Base-by-base conservation (phyloP, 1,140 invertebrate genomes). In the Oscheius sp. region DNA sequence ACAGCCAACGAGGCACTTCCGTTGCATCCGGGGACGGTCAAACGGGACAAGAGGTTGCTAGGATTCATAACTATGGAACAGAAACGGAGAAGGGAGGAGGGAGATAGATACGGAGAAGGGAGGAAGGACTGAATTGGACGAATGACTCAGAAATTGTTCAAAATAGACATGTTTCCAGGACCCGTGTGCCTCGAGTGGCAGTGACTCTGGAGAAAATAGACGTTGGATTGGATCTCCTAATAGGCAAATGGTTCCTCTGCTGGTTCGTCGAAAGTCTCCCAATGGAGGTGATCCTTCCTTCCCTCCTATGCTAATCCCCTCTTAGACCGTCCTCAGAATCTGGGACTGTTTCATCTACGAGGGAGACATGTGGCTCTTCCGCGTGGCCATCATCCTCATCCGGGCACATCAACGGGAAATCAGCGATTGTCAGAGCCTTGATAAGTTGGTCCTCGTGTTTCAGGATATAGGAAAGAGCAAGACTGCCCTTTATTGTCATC, bases 311-410 rank as follows among this genome's bases (percentile, higher is more conserved):
- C 23, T 28, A 1, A n/a, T 42, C 26, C 20, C 3, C 31, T 63
- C 63, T 49, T 45, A 71, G 68, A 63, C 68, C 15, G 68, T 71
- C 35, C 68, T 71, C 28, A 58, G 68, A 18, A 26, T 71, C 7
- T 71, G 68, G 68, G 68, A 71, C 52, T 71, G 68, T 36, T 32
- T 71, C 34, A 71, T 71, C 58, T 71, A 71, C 29, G 68, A 71
- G 38, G 68, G 68, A 45, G 68, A 71, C 36, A 42, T 42, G 26
- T 71, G 68, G 68, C 68, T 71, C 1, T 71, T 71, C 38, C 58
- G 42, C 62, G 42, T 71, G 1, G 58, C 68, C n/a, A 34, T 63
- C n/a, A n/a, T 29, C 38, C 42, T 71, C 13, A 46, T 71, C 31
- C 59, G 68, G 35, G 58, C 58, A 3, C 58, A 71, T 63, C 58